phyloP scores from a whole-genome alignment of 1,140 invertebrate species.

The Drosophila kepulauana region DNA sequence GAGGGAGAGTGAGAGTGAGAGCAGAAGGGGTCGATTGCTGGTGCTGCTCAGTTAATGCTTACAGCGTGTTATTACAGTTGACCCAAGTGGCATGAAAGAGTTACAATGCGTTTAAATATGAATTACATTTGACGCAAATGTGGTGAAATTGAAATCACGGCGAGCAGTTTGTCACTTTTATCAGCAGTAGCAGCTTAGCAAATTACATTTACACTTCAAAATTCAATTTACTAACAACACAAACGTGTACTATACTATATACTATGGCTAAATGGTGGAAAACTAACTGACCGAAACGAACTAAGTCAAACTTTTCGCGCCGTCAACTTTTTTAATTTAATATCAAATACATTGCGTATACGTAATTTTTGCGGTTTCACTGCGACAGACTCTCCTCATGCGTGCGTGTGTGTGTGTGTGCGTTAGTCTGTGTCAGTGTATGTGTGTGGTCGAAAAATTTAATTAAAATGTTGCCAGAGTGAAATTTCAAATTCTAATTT shows the following conservation, averaged over 20 bases:
- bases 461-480: constrained; percentile 74
- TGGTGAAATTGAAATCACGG: constrained; percentile 27
- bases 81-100: constrained; percentile 21
- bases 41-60: constrained; percentile 28
- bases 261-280: constrained; percentile 28
- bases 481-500: constrained; percentile 63
- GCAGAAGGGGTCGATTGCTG: background rate
- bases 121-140: constrained; percentile 44
- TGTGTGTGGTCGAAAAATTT: constrained; percentile 65
- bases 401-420: constrained; percentile 11
- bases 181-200: constrained; percentile 34
- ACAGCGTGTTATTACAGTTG: constrained; percentile 28
- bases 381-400: constrained; percentile 44
- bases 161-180: constrained; percentile 23
- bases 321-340: constrained; percentile 77
- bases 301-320: constrained; percentile 55
- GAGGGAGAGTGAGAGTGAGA: too few relatives aligned
- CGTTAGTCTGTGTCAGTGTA: constrained; percentile 7
- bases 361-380: constrained; percentile 73
- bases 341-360: constrained; percentile 68
- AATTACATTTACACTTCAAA: constrained; percentile 54
- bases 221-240: constrained; percentile 57
- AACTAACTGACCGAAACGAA: constrained; percentile 57
- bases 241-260: background rate
- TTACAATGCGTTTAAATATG: constrained; percentile 37